A percentile compares a stretch with the other conserved stretches of the same genome.
Conservation (phyloP, 2,113 vertebrate genomes). For the Varanus salvator region DNA sequence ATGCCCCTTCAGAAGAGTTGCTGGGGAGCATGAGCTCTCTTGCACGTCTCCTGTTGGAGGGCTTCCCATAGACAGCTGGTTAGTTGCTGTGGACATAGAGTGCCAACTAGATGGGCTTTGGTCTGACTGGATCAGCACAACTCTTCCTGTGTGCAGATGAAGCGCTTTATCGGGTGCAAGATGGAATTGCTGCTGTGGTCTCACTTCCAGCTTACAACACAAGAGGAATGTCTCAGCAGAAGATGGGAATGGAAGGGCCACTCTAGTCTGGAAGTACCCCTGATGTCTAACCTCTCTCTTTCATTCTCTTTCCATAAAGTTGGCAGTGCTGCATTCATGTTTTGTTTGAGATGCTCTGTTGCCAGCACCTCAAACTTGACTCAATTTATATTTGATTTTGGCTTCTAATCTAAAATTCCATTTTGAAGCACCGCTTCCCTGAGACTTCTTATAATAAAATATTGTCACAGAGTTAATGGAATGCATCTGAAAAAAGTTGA, state of each 20-base stretch:
- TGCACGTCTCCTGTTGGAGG: too few relatives aligned
- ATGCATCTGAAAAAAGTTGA: not conserved
- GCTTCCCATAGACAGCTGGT: too few relatives aligned
- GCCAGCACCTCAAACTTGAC: not conserved
- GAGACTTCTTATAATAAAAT: not conserved
- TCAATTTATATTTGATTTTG: too few relatives aligned
- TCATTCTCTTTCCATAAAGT: not conserved
- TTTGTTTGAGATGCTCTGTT: not conserved
- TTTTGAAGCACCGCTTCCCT: not conserved
- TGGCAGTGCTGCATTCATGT: not conserved
- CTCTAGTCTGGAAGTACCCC: not conserved
- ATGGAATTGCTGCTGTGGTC: not conserved
- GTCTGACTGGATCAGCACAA: too few relatives aligned
- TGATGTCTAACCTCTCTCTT: not conserved
- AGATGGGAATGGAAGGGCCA: not conserved
- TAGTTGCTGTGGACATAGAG: too few relatives aligned
- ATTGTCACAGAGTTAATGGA: not conserved
- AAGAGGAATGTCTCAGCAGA: not conserved
- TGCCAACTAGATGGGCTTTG: too few relatives aligned
- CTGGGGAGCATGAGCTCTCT: too few relatives aligned
- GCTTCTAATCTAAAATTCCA: not conserved
- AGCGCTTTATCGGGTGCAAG: not conserved
- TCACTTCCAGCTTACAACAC: not conserved
- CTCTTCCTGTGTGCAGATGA: not conserved
- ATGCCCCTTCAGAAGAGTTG: too few relatives aligned